Conservation (phyloP, 2,113 vertebrate species). For the Myotis lucifugus region DNA sequence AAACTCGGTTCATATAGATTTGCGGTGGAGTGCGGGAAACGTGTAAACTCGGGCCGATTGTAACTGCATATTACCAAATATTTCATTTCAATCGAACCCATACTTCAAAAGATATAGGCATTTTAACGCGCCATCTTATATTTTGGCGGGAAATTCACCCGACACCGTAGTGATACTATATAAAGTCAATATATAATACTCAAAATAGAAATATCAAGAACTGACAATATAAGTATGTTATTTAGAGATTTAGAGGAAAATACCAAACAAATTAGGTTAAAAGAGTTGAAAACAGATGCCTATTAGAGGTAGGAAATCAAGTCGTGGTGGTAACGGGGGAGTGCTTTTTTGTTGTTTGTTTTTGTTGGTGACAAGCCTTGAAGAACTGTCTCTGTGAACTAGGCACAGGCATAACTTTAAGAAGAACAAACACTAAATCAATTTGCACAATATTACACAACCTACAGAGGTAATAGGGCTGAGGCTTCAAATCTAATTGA, state of each 20-base stretch:
- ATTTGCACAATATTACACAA: background rate
- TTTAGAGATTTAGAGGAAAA: background rate
- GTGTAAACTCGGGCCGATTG: no score
- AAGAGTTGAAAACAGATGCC: conserved; percentile 18
- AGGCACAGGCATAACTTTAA: background rate
- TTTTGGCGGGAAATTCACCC: no score
- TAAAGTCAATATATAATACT: background rate
- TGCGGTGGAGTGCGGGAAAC: no score
- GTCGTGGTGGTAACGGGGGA: background rate
- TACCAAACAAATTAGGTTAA: background rate
- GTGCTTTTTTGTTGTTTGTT: background rate
- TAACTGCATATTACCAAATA: no score
- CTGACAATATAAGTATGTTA: background rate
- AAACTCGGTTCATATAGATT: no score
- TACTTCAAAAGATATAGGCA: no score
- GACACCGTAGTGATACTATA: no score
- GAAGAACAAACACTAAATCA: background rate
- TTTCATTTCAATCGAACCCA: no score
- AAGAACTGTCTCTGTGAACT: background rate
- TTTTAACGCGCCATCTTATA: no score
- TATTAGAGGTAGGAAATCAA: background rate
- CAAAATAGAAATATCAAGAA: conserved; percentile 17
- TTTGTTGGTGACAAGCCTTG: background rate
- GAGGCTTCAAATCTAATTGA: background rate
- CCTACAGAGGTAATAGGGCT: background rate